A percentile compares a stretch with the other conserved stretches of the same genome.
phyloP scores from a whole-genome alignment of 2,113 vertebrate genomes.

The Orcinus orca region DNA sequence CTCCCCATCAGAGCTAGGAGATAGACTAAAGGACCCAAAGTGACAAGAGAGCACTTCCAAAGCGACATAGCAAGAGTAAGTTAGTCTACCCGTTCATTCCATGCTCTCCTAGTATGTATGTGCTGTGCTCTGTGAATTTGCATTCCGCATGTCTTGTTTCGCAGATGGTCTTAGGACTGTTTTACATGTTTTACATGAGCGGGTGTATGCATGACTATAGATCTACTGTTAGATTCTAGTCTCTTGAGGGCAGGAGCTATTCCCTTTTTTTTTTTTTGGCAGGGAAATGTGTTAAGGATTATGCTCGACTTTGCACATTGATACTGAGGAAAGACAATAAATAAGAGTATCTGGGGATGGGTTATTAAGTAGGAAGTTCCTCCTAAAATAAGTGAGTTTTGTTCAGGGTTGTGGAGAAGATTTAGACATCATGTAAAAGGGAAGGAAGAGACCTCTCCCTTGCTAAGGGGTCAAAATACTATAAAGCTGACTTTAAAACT shows the following conservation, averaged over 20 bases:
- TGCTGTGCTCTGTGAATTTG: neutral
- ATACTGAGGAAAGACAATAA: neutral
- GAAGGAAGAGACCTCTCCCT: neutral
- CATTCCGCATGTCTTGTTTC: neutral
- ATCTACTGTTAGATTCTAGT: neutral
- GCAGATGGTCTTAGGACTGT: neutral
- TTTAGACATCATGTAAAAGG: neutral
- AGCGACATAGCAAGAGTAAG: neutral
- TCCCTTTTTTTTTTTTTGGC: neutral
- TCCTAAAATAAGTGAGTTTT: slow-evolving; percentile 32
- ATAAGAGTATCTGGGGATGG: neutral
- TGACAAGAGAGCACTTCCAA: neutral
- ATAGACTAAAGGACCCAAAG: neutral
- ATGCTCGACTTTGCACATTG: neutral
- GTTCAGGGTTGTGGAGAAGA: neutral
- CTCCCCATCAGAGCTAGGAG: neutral
- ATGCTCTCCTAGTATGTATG: neutral
- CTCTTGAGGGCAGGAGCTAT: neutral
- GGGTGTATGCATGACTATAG: neutral
- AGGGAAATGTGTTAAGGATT: neutral
- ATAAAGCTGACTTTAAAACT: neutral
- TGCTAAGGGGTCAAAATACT: neutral
- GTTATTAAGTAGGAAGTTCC: neutral
- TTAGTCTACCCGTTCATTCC: neutral
- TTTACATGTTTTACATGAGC: accelerated